Conservation (phyloP, 2,888 invertebrate genomes). For the Schizotus pectinicornis region DNA sequence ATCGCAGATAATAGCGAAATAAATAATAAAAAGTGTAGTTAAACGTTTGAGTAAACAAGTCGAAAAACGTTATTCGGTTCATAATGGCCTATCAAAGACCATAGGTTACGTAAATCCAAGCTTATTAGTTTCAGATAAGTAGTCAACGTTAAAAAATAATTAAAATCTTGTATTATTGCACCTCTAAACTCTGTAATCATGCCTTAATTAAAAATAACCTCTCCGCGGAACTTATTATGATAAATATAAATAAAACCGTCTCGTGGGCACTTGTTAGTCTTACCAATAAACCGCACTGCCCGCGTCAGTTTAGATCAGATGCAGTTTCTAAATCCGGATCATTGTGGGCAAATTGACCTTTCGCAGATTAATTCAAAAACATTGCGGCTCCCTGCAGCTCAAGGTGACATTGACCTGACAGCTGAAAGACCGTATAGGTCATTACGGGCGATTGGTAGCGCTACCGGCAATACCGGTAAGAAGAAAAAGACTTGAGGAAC, state of each 20-base stretch:
- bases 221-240: background rate
- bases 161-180: background rate
- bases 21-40: background rate
- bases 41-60: background rate
- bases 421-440: background rate
- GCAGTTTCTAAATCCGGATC: background rate
- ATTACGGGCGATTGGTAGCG: no score
- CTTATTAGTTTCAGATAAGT: constrained; percentile 11
- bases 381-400: constrained; percentile 12
- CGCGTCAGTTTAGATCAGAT: no score
- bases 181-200: background rate
- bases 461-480: no score
- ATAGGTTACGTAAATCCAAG: constrained; percentile 24
- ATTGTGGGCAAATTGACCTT: background rate
- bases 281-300: no score
- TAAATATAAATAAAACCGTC: no score
- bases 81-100: constrained; percentile 18
- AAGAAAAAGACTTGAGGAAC: no score
- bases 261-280: no score
- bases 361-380: constrained; percentile 8
- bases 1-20: background rate
- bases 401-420: constrained; percentile 36
- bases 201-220: background rate
- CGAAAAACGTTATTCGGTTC: background rate
- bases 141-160: background rate